Conservation (phyloP, 1,140 invertebrate genomes). For the Maconellicoccus hirsutus region DNA sequence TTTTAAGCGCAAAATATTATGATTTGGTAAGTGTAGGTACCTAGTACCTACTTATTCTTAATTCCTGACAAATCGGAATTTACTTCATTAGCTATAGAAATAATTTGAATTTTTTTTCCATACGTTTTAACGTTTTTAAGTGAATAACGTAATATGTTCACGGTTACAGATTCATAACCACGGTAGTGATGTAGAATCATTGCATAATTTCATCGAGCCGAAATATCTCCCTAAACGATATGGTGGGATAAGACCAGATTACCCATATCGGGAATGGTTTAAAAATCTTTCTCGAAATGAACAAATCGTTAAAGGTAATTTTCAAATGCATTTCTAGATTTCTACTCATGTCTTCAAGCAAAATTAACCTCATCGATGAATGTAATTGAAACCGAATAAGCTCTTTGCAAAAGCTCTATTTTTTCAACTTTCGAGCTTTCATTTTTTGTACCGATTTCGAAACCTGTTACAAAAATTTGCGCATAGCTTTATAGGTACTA, state of each 20-base stretch:
- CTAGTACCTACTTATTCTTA: too few species aligned
- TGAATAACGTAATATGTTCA: background rate
- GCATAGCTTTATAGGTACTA: background rate
- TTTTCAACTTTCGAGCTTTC: background rate
- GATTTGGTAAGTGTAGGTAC: conserved; percentile 40
- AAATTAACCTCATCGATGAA: too few species aligned
- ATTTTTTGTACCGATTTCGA: background rate
- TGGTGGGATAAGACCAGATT: conserved; percentile 56
- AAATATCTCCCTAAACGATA: conserved; percentile 55
- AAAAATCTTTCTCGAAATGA: conserved; percentile 44
- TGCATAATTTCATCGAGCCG: conserved; percentile 60
- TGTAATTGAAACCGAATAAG: too few species aligned
- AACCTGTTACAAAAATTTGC: background rate
- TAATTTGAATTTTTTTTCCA: too few species aligned
- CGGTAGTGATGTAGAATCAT: conserved; percentile 55
- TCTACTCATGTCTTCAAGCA: too few species aligned
- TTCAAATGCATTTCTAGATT: too few species aligned
- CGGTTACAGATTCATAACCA: conserved; percentile 48
- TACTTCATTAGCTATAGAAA: too few species aligned
- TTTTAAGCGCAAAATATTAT: conserved; percentile 53
- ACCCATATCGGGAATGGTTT: conserved; percentile 60
- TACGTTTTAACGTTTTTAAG: background rate
- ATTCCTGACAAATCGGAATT: too few species aligned
- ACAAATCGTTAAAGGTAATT: conserved; percentile 43
- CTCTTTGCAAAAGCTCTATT: too few species aligned